Base-by-base conservation (phyloP, 2,797 vertebrate genomes). In the Labeo calbasu region DNA sequence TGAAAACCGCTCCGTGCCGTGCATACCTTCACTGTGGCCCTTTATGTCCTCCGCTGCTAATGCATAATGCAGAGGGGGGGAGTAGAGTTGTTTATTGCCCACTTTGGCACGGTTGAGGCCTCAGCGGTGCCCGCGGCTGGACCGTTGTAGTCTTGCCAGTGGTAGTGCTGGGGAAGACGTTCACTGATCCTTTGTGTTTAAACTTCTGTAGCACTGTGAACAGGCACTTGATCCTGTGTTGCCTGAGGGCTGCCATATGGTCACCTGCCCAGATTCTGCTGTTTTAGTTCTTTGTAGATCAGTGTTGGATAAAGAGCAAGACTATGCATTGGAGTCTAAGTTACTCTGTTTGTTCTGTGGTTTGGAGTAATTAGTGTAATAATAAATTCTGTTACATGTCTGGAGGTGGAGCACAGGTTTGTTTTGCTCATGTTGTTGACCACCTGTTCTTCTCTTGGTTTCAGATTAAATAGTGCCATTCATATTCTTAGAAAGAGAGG, bases 241-340 rank as follows among this genome's bases (percentile, higher is more conserved):
- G 66, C 83, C 76, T 51, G 40, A 79, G 76, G 76, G 55, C 53
- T 84, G 83, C 68, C 83, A 79, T 84, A 72, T 79, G 83, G 76
- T 71, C 14, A 14, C 40, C 53, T 84, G 75, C 40, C 40, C 55
- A 21, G 53, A 48, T 79, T 79, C 76, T 40, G 66, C n/a, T 43
- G n/a, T 28, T 61, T 84, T 71, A 21, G 32, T 17, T 3, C 23
- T 71, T 71, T 78, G 53, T 61, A 84, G 66, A 71, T 71, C 66
- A 50, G 76, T 48, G 66, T 57, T 59, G 63, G 73, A 83, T 69
- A 79, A 84, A 71, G 57, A 36, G 3, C 53, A 70, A 71, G 65
- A 36, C 43, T 78, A 36, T 84, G 51, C 61, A 25, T 17, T 23
- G 7, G 70, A 61, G 46, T 72, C 28, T n/a, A 28, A 70, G n/a